Base-by-base conservation (phyloP, 1,140 invertebrate genomes). In the Asobara japonica region DNA sequence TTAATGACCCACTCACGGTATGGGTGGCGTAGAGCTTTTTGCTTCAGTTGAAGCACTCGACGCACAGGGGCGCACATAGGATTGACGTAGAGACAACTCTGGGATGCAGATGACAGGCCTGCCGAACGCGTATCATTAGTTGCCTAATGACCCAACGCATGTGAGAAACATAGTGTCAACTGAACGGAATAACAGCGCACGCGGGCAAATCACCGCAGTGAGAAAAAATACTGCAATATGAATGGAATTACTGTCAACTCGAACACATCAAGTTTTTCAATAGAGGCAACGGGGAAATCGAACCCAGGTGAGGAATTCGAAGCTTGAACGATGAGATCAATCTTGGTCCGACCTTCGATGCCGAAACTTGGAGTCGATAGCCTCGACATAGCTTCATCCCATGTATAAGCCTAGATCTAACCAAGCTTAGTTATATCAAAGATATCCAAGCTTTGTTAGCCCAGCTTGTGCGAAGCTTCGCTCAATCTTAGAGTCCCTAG, bases 1-100 rank as follows among this genome's bases (percentile, higher is more conserved):
- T 82, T 82, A 82, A 82, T 80, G 80, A 80, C 73, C 74, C 75
- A 29, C 33, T 70, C 16, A 25, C 61, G 67, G 29, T 36, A 60
- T 25, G 27, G 31, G 65, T 25, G 25, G 18, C 31, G 13, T 66
- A 3, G 11, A 20, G 22, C 11, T 62, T 30, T 62, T 30, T 62
- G 60, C 25, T 62, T 6, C 5, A 45, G 36, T 22, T 41, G 36
- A 65, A 65, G 29, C 29, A 25, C 45, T 20, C 8, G 11, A 45
- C 30, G 5, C 16, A 51, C 36, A 36, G 41, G 69, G 51, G 25
- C 33, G 3, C 20, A 18, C 36, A 11, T 31, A 41, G 11, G 68
- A 6, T 33, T 30, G 16, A 33, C 29, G 69, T 31, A 18, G 22
- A 64, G 60, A 70, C 69, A 70, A 70, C 38, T 33, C 31, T 51